Percentiles rank a stretch among this genome's conserved stretches.
Conservation (phyloP, 2,797 vertebrate species). For the Sarcoramphus papa region DNA sequence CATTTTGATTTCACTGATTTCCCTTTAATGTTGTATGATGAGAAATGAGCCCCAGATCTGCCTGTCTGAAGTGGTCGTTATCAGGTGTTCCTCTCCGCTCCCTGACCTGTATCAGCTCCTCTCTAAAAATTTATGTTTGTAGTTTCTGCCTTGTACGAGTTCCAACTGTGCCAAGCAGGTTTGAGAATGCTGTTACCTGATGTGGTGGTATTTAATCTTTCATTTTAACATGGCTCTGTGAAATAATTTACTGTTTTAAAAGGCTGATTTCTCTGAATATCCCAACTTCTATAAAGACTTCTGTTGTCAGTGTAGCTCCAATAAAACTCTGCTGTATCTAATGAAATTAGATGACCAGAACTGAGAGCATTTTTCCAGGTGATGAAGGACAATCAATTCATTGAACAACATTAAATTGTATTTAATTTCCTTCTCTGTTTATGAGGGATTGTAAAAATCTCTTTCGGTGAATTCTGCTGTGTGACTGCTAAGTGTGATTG, state of each 20-base stretch:
- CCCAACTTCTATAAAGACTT: neutral
- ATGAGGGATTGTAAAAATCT: neutral
- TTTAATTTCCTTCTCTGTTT: slow-evolving; percentile 27
- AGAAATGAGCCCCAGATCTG: neutral
- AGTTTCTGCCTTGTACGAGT: neutral
- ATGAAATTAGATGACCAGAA: neutral
- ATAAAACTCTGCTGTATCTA: neutral
- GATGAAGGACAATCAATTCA: neutral
- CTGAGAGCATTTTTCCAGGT: neutral
- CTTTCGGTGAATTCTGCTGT: neutral
- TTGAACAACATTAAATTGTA: neutral
- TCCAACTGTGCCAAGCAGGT: neutral
- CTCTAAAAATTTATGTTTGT: neutral
- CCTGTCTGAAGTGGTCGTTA: neutral
- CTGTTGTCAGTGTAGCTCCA: neutral
- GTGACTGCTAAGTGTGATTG: neutral
- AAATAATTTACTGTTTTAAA: neutral
- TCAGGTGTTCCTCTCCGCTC: neutral
- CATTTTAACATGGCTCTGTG: neutral
- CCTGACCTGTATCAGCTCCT: neutral
- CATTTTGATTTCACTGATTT: neutral
- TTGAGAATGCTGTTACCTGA: neutral
- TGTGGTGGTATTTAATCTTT: neutral
- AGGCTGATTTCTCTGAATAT: neutral
- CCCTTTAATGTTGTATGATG: neutral